These are phyloP conservation scores for Zaprionus nigranus DNA, from an alignment of 1,140 invertebrate species.

Conservation along the genomic window DNA sequence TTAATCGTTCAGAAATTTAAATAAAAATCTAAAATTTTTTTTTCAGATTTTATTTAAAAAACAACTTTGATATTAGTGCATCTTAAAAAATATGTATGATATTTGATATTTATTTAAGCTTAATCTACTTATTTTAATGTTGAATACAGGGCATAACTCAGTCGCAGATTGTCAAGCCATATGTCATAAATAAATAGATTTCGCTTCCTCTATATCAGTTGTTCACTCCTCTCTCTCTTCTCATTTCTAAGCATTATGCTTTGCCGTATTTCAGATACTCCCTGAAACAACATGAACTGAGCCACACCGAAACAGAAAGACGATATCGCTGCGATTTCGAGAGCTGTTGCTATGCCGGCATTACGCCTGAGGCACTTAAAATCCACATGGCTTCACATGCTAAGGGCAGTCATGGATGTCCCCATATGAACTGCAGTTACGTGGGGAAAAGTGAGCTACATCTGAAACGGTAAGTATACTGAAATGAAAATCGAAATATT, in stretches of 20 bases:
- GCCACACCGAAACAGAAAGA: conserved; percentile 35
- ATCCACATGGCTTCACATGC: conserved; percentile 66
- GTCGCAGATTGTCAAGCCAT: conserved; percentile 12
- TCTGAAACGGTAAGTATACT: conserved; percentile 63
- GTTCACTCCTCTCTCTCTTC: background rate
- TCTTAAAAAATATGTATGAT: background rate
- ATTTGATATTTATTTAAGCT: background rate
- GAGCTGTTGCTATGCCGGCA: conserved; percentile 57
- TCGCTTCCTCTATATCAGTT: background rate
- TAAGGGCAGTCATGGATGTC: conserved; percentile 62
- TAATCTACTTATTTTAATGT: background rate
- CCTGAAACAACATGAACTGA: conserved; percentile 55
- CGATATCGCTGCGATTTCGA: conserved; percentile 47
- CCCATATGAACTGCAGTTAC: conserved; percentile 59
- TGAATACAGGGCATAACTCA: background rate
- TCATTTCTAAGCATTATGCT: conserved; percentile 10
- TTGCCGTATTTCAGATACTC: conserved; percentile 54
- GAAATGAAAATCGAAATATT: background rate
- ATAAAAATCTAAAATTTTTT: too few species aligned
- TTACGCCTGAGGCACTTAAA: conserved; percentile 52
- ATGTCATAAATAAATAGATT: conserved; percentile 13
- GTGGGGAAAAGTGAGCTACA: conserved; percentile 74
- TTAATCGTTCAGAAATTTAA: too few species aligned
- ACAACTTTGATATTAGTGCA: background rate
- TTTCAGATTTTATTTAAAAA: background rate